Percentiles rank a stretch among this genome's conserved stretches.
Conservation (phyloP, 2,797 vertebrate species). For the Bovichtus variegatus region DNA sequence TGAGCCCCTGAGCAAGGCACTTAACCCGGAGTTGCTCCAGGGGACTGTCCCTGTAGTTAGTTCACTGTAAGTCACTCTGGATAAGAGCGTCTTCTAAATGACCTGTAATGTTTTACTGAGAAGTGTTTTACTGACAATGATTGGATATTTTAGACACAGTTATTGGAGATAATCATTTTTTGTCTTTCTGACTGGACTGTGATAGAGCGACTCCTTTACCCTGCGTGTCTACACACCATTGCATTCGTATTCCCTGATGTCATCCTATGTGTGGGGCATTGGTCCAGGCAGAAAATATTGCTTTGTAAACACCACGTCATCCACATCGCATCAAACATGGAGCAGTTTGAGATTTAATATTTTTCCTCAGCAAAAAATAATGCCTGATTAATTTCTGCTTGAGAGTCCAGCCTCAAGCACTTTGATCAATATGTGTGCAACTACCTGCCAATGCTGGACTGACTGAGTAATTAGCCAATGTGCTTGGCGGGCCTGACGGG, state of each 20-base stretch:
- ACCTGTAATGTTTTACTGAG: too few relatives aligned
- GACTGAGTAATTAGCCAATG: constrained; percentile 84
- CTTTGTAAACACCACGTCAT: constrained; percentile 48
- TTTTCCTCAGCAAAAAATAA: constrained; percentile 62
- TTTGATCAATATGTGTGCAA: constrained; percentile 82
- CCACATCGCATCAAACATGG: constrained; percentile 33
- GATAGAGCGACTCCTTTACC: constrained; percentile 24
- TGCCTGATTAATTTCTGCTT: constrained; percentile 83
- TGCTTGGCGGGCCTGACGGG: constrained; percentile 74
- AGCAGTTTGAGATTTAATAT: constrained; percentile 46
- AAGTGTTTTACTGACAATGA: not conserved
- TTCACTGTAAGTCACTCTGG: too few relatives aligned
- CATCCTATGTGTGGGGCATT: constrained; percentile 19
- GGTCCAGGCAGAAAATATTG: constrained; percentile 32
- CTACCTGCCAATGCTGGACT: constrained; percentile 83
- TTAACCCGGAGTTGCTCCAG: too few relatives aligned
- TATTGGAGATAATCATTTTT: constrained; percentile 9
- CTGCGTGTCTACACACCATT: not conserved
- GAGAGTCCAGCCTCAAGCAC: constrained; percentile 73
- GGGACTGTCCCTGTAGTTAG: too few relatives aligned
- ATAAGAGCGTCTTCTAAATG: too few relatives aligned
- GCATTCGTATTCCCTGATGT: constrained; percentile 47
- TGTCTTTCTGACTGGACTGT: constrained; percentile 3
- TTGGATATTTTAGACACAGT: not conserved
- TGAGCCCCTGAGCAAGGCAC: too few relatives aligned